Percentiles rank a stretch among this genome's conserved stretches.
Evolutionary conservation across 2,888 invertebrate species (phyloP).

Genomic region (Oscheius sp.): DNA sequence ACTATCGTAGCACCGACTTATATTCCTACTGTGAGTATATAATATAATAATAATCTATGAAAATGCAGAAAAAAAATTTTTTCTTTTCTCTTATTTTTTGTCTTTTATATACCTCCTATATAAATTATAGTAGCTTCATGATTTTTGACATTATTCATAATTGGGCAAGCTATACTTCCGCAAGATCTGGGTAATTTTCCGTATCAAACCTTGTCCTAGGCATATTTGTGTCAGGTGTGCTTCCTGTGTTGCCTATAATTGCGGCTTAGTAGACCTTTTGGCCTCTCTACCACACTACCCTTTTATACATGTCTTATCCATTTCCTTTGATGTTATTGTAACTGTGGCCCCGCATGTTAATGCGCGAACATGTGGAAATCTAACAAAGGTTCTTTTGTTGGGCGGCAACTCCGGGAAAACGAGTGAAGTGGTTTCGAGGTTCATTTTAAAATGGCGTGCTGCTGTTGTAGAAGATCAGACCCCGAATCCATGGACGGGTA

Average conservation of each 20-base stretch:
- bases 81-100: too few species aligned
- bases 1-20: too few species aligned
- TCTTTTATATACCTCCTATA: too few species aligned
- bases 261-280: neutral
- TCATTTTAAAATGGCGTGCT: slow-evolving; percentile 8
- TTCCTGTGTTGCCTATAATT: slow-evolving; percentile 24
- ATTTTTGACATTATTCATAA: too few species aligned
- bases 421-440: neutral
- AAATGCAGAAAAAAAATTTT: too few species aligned
- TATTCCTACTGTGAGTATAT: too few species aligned
- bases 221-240: slow-evolving; percentile 23
- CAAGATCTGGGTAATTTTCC: slow-evolving; percentile 3
- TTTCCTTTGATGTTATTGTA: too few species aligned
- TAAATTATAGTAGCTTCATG: too few species aligned
- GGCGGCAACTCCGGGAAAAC: neutral
- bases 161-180: slow-evolving; percentile 25
- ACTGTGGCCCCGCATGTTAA: too few species aligned
- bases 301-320: neutral
- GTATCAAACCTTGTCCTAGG: slow-evolving; percentile 23
- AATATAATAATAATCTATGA: too few species aligned
- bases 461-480: slow-evolving; percentile 5
- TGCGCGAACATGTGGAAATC: too few species aligned
- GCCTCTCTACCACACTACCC: too few species aligned
- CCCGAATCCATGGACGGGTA: slow-evolving; percentile 11
- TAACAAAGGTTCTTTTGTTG: slow-evolving; percentile 20